phyloP scores from a whole-genome alignment of 2,113 vertebrate genomes.

The Macroglossus sobrinus region DNA sequence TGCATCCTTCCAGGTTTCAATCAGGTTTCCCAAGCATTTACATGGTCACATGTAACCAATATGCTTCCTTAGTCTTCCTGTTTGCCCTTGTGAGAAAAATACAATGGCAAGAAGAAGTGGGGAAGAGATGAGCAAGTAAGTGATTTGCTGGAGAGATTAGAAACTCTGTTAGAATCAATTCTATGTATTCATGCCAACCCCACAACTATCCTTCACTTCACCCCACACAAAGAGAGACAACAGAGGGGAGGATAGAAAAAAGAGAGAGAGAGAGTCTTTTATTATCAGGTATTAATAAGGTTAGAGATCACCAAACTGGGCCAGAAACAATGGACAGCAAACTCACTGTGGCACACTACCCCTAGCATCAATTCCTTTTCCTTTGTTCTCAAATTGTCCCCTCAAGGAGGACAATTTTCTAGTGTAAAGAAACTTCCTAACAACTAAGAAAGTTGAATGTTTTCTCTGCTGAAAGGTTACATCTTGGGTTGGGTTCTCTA shows the following conservation, averaged over 20 bases:
- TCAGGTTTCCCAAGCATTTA: not conserved
- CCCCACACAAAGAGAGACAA: not conserved
- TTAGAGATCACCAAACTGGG: not conserved
- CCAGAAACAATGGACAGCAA: not conserved
- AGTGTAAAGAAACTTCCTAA: conserved; percentile 1
- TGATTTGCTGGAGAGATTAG: not conserved
- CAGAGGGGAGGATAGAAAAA: not conserved
- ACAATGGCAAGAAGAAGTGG: not conserved
- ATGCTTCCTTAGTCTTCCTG: not conserved
- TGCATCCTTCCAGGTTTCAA: not conserved
- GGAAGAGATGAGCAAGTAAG: not conserved
- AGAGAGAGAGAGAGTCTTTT: not conserved
- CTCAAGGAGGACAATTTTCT: not conserved
- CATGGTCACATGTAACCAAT: not conserved
- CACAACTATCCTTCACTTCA: not conserved
- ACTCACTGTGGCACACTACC: not conserved
- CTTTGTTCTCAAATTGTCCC: conserved; percentile 6
- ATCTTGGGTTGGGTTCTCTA: not conserved
- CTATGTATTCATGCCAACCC: not conserved
- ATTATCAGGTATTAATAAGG: not conserved
- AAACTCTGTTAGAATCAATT: not conserved
- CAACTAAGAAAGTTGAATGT: not conserved
- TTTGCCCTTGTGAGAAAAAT: not conserved
- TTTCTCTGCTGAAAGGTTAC: not conserved
- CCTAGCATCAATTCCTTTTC: not conserved